These are phyloP conservation scores for Drosophila murphyi DNA, from an alignment of 1,140 invertebrate species.

Conservation along the genomic window DNA sequence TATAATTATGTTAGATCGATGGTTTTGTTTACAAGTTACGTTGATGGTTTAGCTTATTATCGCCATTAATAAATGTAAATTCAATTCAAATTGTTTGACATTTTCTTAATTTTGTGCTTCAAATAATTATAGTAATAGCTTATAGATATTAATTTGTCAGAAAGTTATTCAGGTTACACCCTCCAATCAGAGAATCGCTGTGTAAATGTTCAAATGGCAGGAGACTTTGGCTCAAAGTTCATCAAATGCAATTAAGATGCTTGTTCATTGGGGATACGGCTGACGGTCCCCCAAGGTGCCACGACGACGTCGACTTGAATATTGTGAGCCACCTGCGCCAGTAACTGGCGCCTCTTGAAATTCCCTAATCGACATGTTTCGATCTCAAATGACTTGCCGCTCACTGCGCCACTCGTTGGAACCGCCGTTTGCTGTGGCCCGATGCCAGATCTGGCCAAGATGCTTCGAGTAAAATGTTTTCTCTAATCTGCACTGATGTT, in stretches of 20 bases:
- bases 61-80: no score
- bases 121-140: neutral
- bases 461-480: slow-evolving; percentile 76
- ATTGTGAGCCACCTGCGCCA: slow-evolving; percentile 75
- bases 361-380: slow-evolving; percentile 84
- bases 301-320: slow-evolving; percentile 31
- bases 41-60: no score
- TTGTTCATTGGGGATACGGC: slow-evolving; percentile 59
- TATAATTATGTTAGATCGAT: no score
- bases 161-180: slow-evolving; percentile 4
- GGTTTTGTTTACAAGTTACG: no score
- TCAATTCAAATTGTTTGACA: no score
- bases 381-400: slow-evolving; percentile 78
- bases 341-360: slow-evolving; percentile 81
- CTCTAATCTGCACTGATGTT: slow-evolving; percentile 78
- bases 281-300: slow-evolving; percentile 69
- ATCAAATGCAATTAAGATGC: slow-evolving; percentile 84
- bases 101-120: neutral
- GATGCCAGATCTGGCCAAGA: slow-evolving; percentile 47
- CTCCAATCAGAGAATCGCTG: slow-evolving; percentile 26
- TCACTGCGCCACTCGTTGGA: slow-evolving; percentile 28
- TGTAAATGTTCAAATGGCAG: slow-evolving; percentile 68
- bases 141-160: slow-evolving; percentile 40
- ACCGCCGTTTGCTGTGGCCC: slow-evolving; percentile 30
- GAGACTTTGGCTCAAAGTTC: slow-evolving; percentile 76